Base-by-base conservation (phyloP, 1,140 invertebrate genomes). In the Galendromus occidentalis region DNA sequence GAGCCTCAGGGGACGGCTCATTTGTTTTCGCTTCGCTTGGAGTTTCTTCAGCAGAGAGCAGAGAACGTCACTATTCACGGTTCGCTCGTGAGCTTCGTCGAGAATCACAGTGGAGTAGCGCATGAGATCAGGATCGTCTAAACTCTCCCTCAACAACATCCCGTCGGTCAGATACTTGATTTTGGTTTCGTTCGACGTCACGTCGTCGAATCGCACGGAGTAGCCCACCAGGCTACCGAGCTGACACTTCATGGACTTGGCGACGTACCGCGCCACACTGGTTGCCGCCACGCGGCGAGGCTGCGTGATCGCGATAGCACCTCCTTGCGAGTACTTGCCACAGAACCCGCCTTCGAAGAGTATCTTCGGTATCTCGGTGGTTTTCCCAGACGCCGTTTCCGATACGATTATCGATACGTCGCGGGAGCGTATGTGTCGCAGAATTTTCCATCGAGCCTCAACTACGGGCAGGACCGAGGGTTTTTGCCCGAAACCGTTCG, bases 81-180 rank as follows among this genome's bases (percentile, higher is more conserved):
- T 95, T 44, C 95, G 79, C 77, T 98, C 95, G 75, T 99, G 95
- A 55, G 91, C 93, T 76, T 99, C 95, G 77, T 99, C 95, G 59
- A 98, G 78, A 66, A 99, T 86, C 7, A 98, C 82, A 28, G 90
- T 77, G 18, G 82, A 84, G 75, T 97, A 97, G 68, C 83, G 82
- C 66, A 71, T 75, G 67, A 82, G 72, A 20, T 75, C 66, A 28
- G 76, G 75, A 75, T 82, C 80, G 44, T 76, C 74, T 73, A 93
- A 85, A 1, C 88, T 86, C 77, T 96, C 91, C 68, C 91, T 75
- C 0, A 97, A 77, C 68, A 97, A 77, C 87, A 95, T 94, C 67
- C 93, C 93, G 80, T 96, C 93, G 55, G 92, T 96, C 71, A 94
- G 77, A 77, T 86, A 96, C 74, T 80, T 79, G 7, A 95, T 82